A percentile compares a stretch with the other conserved stretches of the same genome.
Evolutionary conservation across 2,113 vertebrate genomes (phyloP).

Genomic region (Rhinoderma darwinii): DNA sequence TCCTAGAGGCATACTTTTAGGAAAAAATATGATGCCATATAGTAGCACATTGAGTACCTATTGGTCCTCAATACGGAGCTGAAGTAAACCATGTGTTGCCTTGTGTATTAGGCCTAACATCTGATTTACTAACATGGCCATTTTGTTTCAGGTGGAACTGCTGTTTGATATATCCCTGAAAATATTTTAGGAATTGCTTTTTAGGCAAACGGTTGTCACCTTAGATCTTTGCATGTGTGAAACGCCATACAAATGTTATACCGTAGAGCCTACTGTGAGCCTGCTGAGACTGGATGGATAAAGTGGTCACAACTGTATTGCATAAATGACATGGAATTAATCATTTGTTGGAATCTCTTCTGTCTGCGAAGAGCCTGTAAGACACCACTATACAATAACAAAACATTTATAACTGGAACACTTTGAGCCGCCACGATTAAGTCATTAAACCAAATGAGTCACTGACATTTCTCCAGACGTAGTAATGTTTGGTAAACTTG

Average conservation of each 20-base stretch:
- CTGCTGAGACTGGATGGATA: not conserved
- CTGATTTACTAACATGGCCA: too few relatives aligned
- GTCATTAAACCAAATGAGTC: slow-evolving; percentile 43
- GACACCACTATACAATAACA: slow-evolving; percentile 5
- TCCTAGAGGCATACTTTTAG: too few relatives aligned
- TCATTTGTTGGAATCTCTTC: not conserved
- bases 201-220: not conserved
- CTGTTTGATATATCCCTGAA: too few relatives aligned
- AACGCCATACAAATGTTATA: not conserved
- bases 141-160: too few relatives aligned
- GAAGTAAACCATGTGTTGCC: too few relatives aligned
- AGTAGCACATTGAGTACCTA: too few relatives aligned
- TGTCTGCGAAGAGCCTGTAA: not conserved
- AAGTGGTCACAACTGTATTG: not conserved
- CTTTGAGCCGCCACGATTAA: slow-evolving; percentile 15
- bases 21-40: too few relatives aligned
- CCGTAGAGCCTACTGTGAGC: not conserved
- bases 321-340: not conserved
- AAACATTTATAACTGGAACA: slow-evolving; percentile 16
- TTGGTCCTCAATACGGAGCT: too few relatives aligned
- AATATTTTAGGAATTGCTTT: not conserved
- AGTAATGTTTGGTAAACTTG: slow-evolving; percentile 49
- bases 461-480: slow-evolving; percentile 26
- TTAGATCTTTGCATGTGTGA: not conserved
- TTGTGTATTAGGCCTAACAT: too few relatives aligned